Conservation (phyloP, 2,113 vertebrate species). For the Heterocephalus glaber region DNA sequence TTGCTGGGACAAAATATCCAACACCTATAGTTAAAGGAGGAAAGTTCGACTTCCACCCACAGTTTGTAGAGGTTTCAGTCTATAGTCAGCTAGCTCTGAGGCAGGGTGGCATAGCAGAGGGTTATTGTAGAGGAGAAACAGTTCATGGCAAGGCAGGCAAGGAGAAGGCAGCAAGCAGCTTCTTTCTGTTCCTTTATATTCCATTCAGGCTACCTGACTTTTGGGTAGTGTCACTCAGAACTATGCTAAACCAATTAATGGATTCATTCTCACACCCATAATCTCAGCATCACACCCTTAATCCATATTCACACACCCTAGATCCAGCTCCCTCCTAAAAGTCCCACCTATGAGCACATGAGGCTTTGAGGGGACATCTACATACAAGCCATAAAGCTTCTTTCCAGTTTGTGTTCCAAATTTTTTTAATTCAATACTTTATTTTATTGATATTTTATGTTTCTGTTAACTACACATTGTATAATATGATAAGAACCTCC, state of each 20-base stretch:
- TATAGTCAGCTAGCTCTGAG: too few relatives aligned
- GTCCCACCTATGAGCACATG: not conserved
- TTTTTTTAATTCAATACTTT: not conserved
- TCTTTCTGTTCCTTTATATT: not conserved
- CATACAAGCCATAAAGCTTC: not conserved
- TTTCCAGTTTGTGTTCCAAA: not conserved
- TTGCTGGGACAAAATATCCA: too few relatives aligned
- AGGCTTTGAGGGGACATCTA: not conserved
- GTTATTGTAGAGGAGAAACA: not conserved
- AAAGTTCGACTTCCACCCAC: too few relatives aligned
- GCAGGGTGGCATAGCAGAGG: not conserved
- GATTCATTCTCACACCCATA: not conserved
- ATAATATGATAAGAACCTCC: too few relatives aligned
- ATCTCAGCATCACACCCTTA: too few relatives aligned
- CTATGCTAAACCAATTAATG: not conserved
- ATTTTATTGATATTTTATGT: too few relatives aligned
- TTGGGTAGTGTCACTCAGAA: not conserved
- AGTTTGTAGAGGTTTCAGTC: too few relatives aligned
- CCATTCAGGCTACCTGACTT: not conserved
- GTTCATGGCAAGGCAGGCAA: not conserved
- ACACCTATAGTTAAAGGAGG: too few relatives aligned
- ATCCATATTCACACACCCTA: not conserved
- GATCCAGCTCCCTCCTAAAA: not conserved
- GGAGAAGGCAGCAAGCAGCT: not conserved
- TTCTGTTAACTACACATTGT: too few relatives aligned